Evolutionary conservation across 2,797 vertebrate genomes (phyloP).

Genomic region (Alectoris magna): DNA sequence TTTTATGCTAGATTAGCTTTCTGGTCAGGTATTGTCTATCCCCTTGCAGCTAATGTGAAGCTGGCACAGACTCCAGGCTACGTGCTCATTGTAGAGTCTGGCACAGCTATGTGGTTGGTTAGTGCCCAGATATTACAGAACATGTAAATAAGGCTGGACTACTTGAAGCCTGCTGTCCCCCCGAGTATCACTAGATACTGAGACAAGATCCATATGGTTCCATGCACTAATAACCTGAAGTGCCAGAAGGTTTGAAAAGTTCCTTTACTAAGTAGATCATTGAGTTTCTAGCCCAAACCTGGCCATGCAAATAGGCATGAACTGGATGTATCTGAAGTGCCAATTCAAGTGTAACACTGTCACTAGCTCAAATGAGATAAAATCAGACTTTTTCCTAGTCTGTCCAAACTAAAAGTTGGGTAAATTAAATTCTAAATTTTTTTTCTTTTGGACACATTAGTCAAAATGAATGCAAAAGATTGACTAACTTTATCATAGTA

Average conservation of each 20-base stretch:
- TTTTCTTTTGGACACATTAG: background rate
- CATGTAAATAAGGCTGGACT: background rate
- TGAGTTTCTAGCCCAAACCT: background rate
- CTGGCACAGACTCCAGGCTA: background rate
- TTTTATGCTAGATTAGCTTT: background rate
- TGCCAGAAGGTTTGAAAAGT: background rate
- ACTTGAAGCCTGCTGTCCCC: background rate
- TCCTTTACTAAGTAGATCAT: background rate
- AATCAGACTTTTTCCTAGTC: rapidly evolving
- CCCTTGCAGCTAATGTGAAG: background rate
- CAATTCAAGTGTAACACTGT: background rate
- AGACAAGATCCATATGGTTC: background rate
- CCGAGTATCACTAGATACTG: background rate
- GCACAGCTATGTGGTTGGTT: background rate
- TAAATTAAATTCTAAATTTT: background rate
- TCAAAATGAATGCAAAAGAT: background rate
- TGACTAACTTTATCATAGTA: background rate
- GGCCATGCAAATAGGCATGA: rapidly evolving
- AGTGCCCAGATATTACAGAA: background rate
- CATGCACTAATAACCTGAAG: background rate
- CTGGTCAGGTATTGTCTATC: background rate
- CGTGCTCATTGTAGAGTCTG: rapidly evolving
- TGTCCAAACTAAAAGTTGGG: background rate
- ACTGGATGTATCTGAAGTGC: background rate
- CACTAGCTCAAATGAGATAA: background rate